Evolutionary conservation across 2,888 invertebrate genomes (phyloP).

Genomic region (Perizoma flavofasciatum): DNA sequence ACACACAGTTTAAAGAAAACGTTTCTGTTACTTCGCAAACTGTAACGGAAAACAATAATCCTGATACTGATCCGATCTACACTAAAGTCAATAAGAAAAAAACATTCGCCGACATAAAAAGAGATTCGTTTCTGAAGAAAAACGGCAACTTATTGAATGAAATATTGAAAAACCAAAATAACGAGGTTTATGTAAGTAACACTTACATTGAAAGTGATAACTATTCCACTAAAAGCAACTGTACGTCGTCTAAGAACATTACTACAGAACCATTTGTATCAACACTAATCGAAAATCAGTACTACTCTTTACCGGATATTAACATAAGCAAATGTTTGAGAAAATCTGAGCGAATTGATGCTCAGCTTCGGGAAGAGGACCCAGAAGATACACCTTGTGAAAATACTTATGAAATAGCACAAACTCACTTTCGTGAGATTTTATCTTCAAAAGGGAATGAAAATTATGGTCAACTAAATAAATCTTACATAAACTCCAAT

Average conservation of each 20-base stretch:
- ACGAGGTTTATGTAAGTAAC: conserved; percentile 70
- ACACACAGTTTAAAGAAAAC: conserved; percentile 73
- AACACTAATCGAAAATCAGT: conserved; percentile 86
- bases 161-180: conserved; percentile 59
- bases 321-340: conserved; percentile 87
- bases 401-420: conserved; percentile 75
- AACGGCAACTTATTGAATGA: conserved; percentile 65
- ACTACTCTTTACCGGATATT: conserved; percentile 88
- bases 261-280: conserved; percentile 79
- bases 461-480: conserved; percentile 75
- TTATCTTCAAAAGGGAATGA: conserved; percentile 62
- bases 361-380: conserved; percentile 84
- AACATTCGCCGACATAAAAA: conserved; percentile 81
- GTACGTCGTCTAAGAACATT: conserved; percentile 73
- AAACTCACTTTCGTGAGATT: conserved; percentile 73
- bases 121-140: conserved; percentile 67
- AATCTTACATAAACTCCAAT: conserved; percentile 52
- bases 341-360: conserved; percentile 88
- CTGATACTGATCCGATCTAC: conserved; percentile 70
- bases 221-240: conserved; percentile 67
- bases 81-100: conserved; percentile 78
- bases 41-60: conserved; percentile 55
- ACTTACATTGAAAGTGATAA: conserved; percentile 72
- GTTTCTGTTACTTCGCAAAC: conserved; percentile 58
- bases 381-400: conserved; percentile 73